Evolutionary conservation across 2,888 invertebrate species (phyloP).

Genomic region (Phlogophora meticulosa): DNA sequence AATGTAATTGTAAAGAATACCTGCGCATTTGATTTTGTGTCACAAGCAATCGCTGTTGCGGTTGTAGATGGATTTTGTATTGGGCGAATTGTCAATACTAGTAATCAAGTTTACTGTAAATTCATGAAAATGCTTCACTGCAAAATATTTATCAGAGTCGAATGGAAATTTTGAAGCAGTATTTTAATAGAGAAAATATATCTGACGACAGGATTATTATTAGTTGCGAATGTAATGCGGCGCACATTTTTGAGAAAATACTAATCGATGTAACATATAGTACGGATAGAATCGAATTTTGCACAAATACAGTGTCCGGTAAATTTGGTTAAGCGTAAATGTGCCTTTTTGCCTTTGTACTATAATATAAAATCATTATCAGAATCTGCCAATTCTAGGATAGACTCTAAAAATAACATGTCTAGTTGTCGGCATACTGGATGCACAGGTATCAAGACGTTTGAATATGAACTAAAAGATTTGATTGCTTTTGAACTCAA

Average conservation of each 20-base stretch:
- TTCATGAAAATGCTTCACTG: slow-evolving; percentile 6
- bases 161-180: slow-evolving; percentile 5
- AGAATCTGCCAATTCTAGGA: slow-evolving; percentile 3
- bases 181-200: slow-evolving; percentile 7
- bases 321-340: slow-evolving; percentile 1
- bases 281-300: too few relatives aligned
- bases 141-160: not conserved
- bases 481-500: not conserved
- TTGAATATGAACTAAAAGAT: slow-evolving; percentile 2
- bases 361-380: slow-evolving; percentile 1
- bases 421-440: not conserved
- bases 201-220: slow-evolving; percentile 5
- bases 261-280: too few relatives aligned
- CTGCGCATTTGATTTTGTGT: not conserved
- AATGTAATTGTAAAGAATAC: slow-evolving; percentile 2
- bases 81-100: not conserved
- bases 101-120: slow-evolving; percentile 10
- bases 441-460: slow-evolving; percentile 7
- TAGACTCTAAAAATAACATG: slow-evolving; percentile 1
- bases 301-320: not conserved
- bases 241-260: not conserved
- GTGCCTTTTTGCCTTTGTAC: not conserved
- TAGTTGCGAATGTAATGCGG: slow-evolving; percentile 4
- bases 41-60: not conserved
- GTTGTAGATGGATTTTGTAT: too few relatives aligned